Percentiles rank a stretch among this genome's conserved stretches.
phyloP scores from a whole-genome alignment of 1,140 invertebrate genomes.

The Drosophila saltans region DNA sequence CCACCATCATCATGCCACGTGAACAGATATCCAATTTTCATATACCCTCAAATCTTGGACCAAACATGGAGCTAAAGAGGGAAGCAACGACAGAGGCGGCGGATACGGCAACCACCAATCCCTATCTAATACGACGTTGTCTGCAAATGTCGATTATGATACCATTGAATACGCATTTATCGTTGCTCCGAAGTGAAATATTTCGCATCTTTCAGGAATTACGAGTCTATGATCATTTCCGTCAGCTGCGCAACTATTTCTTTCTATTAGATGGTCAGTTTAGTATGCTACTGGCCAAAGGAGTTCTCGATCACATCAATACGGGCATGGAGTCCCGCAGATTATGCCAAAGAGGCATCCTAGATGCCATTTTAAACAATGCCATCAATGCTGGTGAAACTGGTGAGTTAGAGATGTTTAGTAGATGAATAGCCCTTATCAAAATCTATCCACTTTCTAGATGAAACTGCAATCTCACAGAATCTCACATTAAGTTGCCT shows the following conservation, averaged over 20 bases:
- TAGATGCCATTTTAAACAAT: conserved; percentile 88
- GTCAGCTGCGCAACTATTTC: conserved; percentile 89
- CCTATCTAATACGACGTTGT: conserved; percentile 84
- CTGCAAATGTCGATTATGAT: conserved; percentile 88
- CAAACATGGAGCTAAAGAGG: neutral
- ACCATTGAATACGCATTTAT: conserved; percentile 87
- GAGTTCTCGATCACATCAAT: conserved; percentile 87
- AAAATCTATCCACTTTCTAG: neutral
- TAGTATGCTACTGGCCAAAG: conserved; percentile 87
- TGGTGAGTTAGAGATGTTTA: conserved; percentile 59
- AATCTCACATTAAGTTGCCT: conserved; percentile 86
- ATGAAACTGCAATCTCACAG: conserved; percentile 65
- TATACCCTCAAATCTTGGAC: neutral
- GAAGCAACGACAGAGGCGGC: neutral
- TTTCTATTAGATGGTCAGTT: conserved; percentile 91
- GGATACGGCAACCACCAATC: conserved; percentile 24
- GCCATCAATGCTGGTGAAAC: conserved; percentile 83
- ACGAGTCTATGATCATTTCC: conserved; percentile 88
- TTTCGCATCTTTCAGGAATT: conserved; percentile 88
- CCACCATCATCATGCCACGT: too few species aligned
- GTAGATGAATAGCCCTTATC: too few species aligned
- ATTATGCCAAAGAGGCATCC: conserved; percentile 87
- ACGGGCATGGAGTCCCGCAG: conserved; percentile 86
- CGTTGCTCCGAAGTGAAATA: conserved; percentile 88
- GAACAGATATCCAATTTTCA: neutral